Evolutionary conservation across 2,113 vertebrate genomes (phyloP).

Genomic region (Nesogale talazaci): DNA sequence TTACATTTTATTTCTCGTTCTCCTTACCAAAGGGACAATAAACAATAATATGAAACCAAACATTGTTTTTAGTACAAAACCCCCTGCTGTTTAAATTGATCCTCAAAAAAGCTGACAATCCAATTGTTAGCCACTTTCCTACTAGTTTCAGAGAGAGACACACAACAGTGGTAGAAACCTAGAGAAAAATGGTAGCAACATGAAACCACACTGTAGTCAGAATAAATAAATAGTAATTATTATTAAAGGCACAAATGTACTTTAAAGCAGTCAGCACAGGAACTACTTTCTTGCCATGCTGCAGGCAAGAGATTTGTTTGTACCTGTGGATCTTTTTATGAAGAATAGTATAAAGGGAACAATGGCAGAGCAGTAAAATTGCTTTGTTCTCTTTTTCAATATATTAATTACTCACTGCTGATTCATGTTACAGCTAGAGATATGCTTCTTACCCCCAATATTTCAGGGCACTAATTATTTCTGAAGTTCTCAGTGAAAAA

Average conservation of each 20-base stretch:
- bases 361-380: constrained; percentile 43
- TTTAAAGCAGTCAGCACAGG: not conserved
- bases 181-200: not conserved
- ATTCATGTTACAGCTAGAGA: constrained; percentile 35
- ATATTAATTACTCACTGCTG: constrained; percentile 44
- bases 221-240: not conserved
- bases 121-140: not conserved
- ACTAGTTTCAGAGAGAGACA: not conserved
- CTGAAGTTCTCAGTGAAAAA: constrained; percentile 59
- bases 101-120: not conserved
- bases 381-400: constrained; percentile 63
- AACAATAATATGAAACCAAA: not conserved
- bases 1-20: not conserved
- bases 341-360: constrained; percentile 16
- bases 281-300: not conserved
- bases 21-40: not conserved
- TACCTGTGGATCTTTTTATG: not conserved
- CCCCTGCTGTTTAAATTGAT: not conserved
- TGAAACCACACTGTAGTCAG: not conserved
- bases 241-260: not conserved
- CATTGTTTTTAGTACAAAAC: not conserved
- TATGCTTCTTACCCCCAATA: constrained; percentile 12
- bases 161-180: not conserved
- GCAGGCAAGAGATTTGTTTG: not conserved
- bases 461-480: constrained; percentile 73